phyloP scores from a whole-genome alignment of 2,797 vertebrate genomes.

The Scomberomorus guttatus region DNA sequence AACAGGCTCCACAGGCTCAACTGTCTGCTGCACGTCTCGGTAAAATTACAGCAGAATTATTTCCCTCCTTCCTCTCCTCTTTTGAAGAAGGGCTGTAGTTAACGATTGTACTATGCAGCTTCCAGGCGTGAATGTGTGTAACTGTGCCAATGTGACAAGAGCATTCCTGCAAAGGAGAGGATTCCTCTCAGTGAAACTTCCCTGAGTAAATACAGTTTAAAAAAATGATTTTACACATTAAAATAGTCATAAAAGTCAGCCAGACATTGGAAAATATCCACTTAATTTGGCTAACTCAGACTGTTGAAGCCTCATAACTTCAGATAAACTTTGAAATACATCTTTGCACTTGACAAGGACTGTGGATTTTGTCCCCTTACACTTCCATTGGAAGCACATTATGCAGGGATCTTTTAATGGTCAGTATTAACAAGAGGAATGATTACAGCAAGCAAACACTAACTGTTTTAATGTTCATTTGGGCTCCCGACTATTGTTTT shows the following conservation, averaged over 20 bases:
- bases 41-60: slow-evolving; percentile 7
- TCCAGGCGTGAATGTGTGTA: too few species aligned
- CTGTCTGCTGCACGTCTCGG: not conserved
- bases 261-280: not conserved
- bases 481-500: not conserved
- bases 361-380: too few species aligned
- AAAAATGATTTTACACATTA: not conserved
- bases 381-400: not conserved
- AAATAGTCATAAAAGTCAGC: not conserved
- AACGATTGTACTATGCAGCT: not conserved
- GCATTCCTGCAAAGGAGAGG: too few species aligned
- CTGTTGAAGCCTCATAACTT: too few species aligned
- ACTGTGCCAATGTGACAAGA: too few species aligned
- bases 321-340: too few species aligned
- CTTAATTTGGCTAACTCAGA: not conserved
- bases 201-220: too few species aligned
- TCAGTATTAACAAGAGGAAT: not conserved
- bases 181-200: too few species aligned
- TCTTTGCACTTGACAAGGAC: too few species aligned
- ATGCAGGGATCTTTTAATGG: not conserved
- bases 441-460: not conserved
- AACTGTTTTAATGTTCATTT: not conserved
- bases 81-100: not conserved
- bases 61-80: not conserved
- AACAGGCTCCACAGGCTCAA: not conserved